These are phyloP conservation scores for Trilocha varians DNA, from an alignment of 2,888 invertebrate genomes.

Conservation along the genomic window DNA sequence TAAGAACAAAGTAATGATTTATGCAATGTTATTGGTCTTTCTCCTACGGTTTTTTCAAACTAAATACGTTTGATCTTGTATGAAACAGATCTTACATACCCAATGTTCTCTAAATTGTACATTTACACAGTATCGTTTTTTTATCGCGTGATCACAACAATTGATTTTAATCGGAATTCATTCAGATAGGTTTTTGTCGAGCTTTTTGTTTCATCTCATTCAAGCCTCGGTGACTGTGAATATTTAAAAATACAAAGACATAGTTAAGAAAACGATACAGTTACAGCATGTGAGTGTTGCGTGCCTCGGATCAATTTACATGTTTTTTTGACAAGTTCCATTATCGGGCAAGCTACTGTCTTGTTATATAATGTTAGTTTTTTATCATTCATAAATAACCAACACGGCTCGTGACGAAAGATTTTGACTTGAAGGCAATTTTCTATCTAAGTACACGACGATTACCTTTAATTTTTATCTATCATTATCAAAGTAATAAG, in stretches of 20 bases:
- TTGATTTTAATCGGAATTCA: background rate
- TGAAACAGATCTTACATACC: background rate
- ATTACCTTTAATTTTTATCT: slow-evolving; percentile 19
- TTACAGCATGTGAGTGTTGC: slow-evolving; percentile 40
- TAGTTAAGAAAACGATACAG: background rate
- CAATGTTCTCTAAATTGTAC: background rate
- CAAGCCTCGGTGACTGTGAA: background rate
- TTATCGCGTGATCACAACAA: background rate
- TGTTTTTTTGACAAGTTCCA: slow-evolving; percentile 47
- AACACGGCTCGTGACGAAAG: slow-evolving; percentile 32
- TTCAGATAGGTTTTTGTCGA: background rate
- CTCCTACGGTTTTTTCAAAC: too few relatives aligned
- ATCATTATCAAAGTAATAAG: background rate
- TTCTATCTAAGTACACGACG: slow-evolving; percentile 21
- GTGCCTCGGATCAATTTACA: slow-evolving; percentile 60
- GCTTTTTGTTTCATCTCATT: background rate
- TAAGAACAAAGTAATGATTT: too few relatives aligned
- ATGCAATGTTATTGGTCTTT: too few relatives aligned
- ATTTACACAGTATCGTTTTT: background rate
- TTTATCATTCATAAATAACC: slow-evolving; percentile 27
- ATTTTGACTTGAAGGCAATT: slow-evolving; percentile 32
- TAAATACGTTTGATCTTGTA: too few relatives aligned
- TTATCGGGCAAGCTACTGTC: slow-evolving; percentile 52
- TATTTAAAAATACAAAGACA: background rate
- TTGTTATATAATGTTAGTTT: slow-evolving; percentile 30